phyloP scores from a whole-genome alignment of 2,113 vertebrate genomes.

The Archilochus colubris region DNA sequence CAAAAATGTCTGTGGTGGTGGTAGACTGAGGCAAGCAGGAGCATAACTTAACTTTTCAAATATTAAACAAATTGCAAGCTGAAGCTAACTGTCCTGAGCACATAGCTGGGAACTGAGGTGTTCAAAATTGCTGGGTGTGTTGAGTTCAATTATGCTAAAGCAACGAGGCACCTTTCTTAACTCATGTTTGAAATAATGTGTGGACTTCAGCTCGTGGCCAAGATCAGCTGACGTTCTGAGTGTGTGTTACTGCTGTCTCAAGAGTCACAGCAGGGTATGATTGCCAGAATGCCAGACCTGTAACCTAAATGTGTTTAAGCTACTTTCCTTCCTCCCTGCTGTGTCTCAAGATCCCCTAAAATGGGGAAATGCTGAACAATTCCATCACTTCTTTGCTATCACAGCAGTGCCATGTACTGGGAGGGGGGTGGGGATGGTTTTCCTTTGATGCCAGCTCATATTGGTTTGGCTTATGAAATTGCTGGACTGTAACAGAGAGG shows the following conservation, averaged over 20 bases:
- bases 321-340: not conserved
- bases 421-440: not conserved
- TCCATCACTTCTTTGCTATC: not conserved
- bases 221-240: not conserved
- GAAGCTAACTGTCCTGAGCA: not conserved
- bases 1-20: not conserved
- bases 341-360: not conserved
- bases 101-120: not conserved
- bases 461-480: not conserved
- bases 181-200: fast-evolving
- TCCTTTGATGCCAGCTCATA: not conserved
- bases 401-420: fast-evolving
- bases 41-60: not conserved
- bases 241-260: not conserved
- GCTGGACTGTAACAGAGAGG: not conserved
- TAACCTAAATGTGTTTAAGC: not conserved
- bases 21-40: not conserved
- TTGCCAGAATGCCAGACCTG: not conserved
- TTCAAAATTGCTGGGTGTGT: not conserved
- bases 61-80: not conserved
- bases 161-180: not conserved
- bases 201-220: not conserved
- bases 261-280: not conserved
- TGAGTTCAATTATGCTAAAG: not conserved
- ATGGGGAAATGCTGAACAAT: not conserved